Conservation (phyloP, 2,797 vertebrate species). For the Ambastaia sidthimunki region DNA sequence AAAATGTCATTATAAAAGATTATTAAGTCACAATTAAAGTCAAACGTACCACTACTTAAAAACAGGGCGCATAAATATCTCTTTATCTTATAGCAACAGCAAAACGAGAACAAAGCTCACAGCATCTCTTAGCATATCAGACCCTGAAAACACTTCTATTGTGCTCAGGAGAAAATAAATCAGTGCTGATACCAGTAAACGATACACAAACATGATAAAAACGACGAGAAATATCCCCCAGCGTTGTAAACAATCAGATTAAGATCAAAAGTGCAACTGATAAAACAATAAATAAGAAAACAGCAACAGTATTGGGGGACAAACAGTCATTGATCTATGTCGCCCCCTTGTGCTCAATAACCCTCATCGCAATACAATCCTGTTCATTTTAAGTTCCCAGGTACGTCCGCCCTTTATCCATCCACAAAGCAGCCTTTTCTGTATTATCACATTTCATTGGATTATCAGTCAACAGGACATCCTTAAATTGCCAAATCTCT, state of each 20-base stretch:
- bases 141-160: constrained; percentile 59
- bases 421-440: constrained; percentile 49
- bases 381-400: constrained; percentile 18
- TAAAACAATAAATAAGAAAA: constrained; percentile 59
- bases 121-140: constrained; percentile 64
- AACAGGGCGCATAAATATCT: constrained; percentile 54
- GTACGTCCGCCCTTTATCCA: background rate
- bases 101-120: constrained; percentile 63
- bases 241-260: constrained; percentile 66
- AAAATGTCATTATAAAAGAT: constrained; percentile 65
- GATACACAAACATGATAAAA: constrained; percentile 65
- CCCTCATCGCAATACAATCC: constrained; percentile 42
- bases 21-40: constrained; percentile 62
- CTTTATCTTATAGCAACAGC: constrained; percentile 62
- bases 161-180: constrained; percentile 63
- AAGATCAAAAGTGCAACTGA: constrained; percentile 73
- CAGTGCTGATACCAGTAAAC: constrained; percentile 62
- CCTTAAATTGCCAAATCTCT: constrained; percentile 16
- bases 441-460: constrained; percentile 19
- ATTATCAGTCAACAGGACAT: constrained; percentile 23
- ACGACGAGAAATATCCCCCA: constrained; percentile 56
- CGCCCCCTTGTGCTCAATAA: constrained; percentile 64
- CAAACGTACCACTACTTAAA: constrained; percentile 63
- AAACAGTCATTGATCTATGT: constrained; percentile 38
- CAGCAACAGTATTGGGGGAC: constrained; percentile 30